Evolutionary conservation across 2,797 vertebrate species (phyloP), one percentile per base, ranked within the genome.

Genomic region (Tympanoctomys barrerae): DNA sequence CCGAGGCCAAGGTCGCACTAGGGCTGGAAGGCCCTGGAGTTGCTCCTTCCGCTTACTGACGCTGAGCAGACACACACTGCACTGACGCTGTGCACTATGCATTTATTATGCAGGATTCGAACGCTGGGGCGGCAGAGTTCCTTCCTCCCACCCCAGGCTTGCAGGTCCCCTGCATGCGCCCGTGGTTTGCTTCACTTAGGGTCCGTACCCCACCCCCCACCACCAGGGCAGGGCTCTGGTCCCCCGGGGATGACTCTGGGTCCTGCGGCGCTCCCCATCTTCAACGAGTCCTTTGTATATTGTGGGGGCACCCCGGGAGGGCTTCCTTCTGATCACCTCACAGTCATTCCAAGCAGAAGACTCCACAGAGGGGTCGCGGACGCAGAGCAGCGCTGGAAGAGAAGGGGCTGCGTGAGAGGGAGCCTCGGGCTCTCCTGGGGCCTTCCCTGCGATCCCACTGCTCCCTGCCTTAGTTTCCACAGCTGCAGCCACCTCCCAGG

Each of bases 61-160:
- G 64, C 78, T 49, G 22, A 6, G 22, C 33, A 4, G 21, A 61
- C 21, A 57, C 54, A 57, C 54, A 57, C 54, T 19, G 4, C 54
- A 5, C 54, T 57, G 14, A 57, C 16, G 54, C 54, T 16, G 14
- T 61, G 7, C 59, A 24, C 9, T 61, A 24, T 4, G 26, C 28
- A 4, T 97, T 97, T 97, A 96, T 97, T 97, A 62, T 66, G 86
- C 90, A 77, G 59, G 4, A 31, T 68, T 28, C 46, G 70, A 59
- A n/a, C 68, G 33, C 24, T 36, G 52, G 14, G 78, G 5, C 12
- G 26, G 8, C 14, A 64, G 54, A 28, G 46, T 19, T 28, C n/a
- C 39, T 26, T 7, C 5, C 1, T 18, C 10, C 52, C 59, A n/a
- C 13, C 59, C 73, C 42, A 14, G 57, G 13, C 2, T 21, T 49